Evolutionary conservation across 2,888 invertebrate species (phyloP).

Genomic region (Cataglyphis albicans): DNA sequence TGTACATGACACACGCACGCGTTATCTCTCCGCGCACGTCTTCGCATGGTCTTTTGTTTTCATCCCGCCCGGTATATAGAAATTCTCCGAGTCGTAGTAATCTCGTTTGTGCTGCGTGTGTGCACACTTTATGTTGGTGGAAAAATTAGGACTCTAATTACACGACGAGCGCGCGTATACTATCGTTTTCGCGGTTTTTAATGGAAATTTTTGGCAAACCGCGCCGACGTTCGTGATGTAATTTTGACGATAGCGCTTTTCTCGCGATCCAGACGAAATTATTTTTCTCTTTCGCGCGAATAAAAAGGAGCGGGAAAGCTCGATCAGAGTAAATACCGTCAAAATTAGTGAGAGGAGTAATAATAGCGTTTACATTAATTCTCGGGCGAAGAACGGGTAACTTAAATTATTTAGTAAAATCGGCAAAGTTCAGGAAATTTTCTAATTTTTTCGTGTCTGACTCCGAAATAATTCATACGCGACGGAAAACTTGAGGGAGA

Average conservation of each 20-base stretch:
- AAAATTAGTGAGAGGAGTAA: background rate
- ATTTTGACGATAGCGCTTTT: background rate
- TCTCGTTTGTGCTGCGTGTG: constrained; percentile 11
- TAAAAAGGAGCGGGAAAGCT: background rate
- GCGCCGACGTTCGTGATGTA: background rate
- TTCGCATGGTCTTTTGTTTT: constrained; percentile 39
- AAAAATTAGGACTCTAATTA: constrained; percentile 49
- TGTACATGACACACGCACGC: constrained; percentile 32
- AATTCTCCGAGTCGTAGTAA: background rate
- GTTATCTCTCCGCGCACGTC: constrained; percentile 46
- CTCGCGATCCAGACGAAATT: background rate
- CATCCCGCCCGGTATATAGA: background rate
- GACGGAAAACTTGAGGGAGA: constrained; percentile 2
- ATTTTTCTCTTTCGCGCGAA: background rate
- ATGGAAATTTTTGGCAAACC: constrained; percentile 15
- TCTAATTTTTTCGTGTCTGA: background rate
- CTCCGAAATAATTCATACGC: constrained; percentile 3
- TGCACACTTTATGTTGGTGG: background rate
- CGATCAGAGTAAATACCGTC: background rate
- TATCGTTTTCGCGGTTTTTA: background rate
- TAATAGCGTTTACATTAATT: background rate
- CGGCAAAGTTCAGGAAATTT: background rate
- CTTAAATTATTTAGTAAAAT: background rate
- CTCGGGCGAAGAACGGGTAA: background rate
- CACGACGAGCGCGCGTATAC: background rate